phyloP scores from a whole-genome alignment of 2,113 vertebrate genomes.

The Vireo altiloquus region DNA sequence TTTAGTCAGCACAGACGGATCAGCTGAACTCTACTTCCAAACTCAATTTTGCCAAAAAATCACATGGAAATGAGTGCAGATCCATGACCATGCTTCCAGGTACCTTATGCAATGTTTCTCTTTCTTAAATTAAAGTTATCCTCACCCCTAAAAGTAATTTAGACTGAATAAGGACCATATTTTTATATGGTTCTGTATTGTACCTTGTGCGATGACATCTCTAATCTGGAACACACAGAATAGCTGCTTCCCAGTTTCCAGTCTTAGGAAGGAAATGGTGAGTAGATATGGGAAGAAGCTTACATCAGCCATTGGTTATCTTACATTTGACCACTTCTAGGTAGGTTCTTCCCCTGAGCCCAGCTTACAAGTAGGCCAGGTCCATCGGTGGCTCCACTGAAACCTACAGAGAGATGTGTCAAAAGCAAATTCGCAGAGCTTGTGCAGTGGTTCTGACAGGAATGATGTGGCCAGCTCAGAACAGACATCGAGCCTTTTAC shows the following conservation, averaged over 20 bases:
- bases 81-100: not conserved
- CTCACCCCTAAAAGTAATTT: not conserved
- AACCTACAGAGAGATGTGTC: not conserved
- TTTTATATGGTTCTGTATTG: not conserved
- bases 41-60: not conserved
- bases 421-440: not conserved
- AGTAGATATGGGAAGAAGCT: not conserved
- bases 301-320: not conserved
- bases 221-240: not conserved
- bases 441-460: not conserved
- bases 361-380: not conserved
- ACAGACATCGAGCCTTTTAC: not conserved
- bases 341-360: not conserved
- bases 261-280: not conserved
- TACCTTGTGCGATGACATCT: not conserved
- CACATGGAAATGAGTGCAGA: not conserved
- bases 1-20: constrained; percentile 11
- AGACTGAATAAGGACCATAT: not conserved
- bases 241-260: not conserved
- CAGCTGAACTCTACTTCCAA: not conserved
- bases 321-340: not conserved
- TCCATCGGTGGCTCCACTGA: not conserved
- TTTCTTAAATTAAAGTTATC: not conserved
- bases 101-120: not conserved
- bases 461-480: not conserved